Conservation (phyloP, 2,888 invertebrate species). For the Lacanobia oleracea region DNA sequence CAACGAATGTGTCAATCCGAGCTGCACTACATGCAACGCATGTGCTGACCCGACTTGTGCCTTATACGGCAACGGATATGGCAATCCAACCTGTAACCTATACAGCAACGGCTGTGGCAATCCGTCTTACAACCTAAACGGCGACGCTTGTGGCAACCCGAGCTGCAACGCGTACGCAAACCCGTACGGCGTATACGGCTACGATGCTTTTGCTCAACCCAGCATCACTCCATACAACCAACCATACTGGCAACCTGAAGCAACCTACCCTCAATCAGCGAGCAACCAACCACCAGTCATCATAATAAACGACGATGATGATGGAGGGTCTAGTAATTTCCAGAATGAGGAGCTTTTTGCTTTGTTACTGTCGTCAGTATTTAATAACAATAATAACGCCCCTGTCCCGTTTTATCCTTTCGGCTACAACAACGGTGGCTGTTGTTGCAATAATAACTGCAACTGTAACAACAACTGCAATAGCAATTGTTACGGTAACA, state of each 20-base stretch:
- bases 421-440: background rate
- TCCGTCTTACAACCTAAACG: background rate
- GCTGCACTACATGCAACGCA: background rate
- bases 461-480: constrained; percentile 11
- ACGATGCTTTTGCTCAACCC: constrained; percentile 12
- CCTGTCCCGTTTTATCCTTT: background rate
- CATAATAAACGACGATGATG: constrained; percentile 50
- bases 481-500: background rate
- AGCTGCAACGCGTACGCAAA: background rate
- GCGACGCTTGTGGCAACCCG: background rate
- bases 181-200: constrained; percentile 13
- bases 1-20: background rate
- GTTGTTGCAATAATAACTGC: constrained; percentile 4
- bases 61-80: background rate
- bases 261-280: background rate
- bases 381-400: constrained; percentile 28
- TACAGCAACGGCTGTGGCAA: background rate
- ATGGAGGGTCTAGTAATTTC: constrained; percentile 1
- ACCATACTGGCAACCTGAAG: constrained; percentile 32
- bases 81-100: background rate
- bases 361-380: constrained; percentile 31
- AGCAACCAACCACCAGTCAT: constrained; percentile 51
- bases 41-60: background rate
- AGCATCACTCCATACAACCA: constrained; percentile 9
- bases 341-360: constrained; percentile 33